phyloP scores from a whole-genome alignment of 2,888 invertebrate species.

The Leptopilina myrica region DNA sequence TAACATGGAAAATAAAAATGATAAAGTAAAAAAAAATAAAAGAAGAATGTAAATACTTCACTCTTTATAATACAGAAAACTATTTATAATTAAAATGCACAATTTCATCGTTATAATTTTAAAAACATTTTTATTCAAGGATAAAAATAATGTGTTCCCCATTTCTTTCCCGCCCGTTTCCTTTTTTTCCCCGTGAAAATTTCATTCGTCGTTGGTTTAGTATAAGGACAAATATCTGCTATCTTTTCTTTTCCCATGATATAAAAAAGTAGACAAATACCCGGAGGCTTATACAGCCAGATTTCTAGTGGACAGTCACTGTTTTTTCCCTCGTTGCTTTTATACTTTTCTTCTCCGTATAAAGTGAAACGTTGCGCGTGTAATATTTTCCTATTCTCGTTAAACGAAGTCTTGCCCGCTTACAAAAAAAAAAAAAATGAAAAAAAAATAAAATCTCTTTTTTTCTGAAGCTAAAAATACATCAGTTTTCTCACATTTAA shows the following conservation, averaged over 20 bases:
- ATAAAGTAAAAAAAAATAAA: too few species aligned
- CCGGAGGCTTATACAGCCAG: slow-evolving; percentile 26
- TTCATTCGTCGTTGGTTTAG: slow-evolving; percentile 26
- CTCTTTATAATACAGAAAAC: too few species aligned
- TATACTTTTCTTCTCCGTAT: slow-evolving; percentile 13
- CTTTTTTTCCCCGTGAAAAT: background rate
- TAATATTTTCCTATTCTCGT: slow-evolving; percentile 14
- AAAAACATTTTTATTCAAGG: background rate
- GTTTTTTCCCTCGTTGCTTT: background rate
- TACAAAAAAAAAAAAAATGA: too few species aligned
- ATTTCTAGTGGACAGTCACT: slow-evolving; percentile 30
- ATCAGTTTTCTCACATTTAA: too few species aligned
- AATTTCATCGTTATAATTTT: background rate
- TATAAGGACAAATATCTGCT: slow-evolving; percentile 27
- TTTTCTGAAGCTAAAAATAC: background rate
- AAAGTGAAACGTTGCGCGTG: slow-evolving; percentile 6
- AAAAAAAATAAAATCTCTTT: background rate
- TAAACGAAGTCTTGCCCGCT: background rate
- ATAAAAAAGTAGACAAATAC: slow-evolving; percentile 20
- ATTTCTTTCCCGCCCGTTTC: background rate
- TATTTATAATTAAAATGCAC: too few species aligned
- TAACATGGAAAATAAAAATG: too few species aligned
- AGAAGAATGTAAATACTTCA: too few species aligned
- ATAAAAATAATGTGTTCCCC: slow-evolving; percentile 1
- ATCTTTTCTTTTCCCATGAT: slow-evolving; percentile 15